Evolutionary conservation across 2,888 invertebrate species (phyloP), one percentile per base, ranked within the genome.

Genomic region (Drosophila infuscata): DNA sequence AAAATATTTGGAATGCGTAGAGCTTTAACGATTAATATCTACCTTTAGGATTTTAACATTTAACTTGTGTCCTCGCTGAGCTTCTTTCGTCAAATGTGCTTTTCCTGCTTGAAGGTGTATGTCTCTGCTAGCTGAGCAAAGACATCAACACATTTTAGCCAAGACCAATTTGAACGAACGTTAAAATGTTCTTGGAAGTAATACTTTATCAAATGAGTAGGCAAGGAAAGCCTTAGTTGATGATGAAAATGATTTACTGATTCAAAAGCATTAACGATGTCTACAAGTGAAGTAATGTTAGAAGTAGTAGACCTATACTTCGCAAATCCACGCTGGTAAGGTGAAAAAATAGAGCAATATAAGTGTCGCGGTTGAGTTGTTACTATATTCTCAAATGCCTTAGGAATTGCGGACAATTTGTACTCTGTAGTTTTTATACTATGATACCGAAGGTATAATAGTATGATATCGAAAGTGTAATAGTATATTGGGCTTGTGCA

Each of bases 51-150:
- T 35, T 38, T n/a, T 7, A 0, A 1, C 3, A 11, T 11, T 43
- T 74, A 63, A 41, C 3, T 49, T 41, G 36, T 79, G 49, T 58
- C 49, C 20, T 35, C 15, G 66, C 66, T 79, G 46, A 58, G 11
- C 46, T 35, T 64, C 38, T 0, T 46, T 25, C n/a, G 25, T 12
- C 15, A 30, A 58, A 38, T 12, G 25, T 4, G 7, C 17, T 35
- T 20, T 20, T 46, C 0, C 7, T 17, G 32, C 33, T 2, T 11
- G 11, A 25, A 32, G 38, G 46, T 59, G 12, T 2, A 32, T 56
- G 38, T 59, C 54, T n/a, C 3, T 8, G 62, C 62, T 76, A 12
- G 9, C 32, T 30, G 11, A 70, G 53, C 54, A 5, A 20, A 1
- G 43, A 43, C 57, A 38, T 12, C 7, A 33, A 41, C 36, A 38